Percentiles rank a stretch among this genome's conserved stretches.
Conservation (phyloP, 2,113 vertebrate species). For the Tympanuchus pallidicinctus region DNA sequence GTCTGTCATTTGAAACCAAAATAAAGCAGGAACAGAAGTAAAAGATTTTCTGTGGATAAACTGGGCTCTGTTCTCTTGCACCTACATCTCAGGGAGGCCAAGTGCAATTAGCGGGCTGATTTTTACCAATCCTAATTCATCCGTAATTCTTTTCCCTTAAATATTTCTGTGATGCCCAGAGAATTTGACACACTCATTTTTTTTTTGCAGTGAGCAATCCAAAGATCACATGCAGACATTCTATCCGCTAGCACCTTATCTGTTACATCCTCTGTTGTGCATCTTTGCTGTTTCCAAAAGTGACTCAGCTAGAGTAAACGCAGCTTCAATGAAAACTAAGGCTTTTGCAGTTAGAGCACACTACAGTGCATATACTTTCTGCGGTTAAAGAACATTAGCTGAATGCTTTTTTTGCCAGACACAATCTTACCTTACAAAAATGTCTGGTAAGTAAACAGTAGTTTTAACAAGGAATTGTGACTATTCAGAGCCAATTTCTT, state of each 20-base stretch:
- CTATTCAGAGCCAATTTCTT: background rate
- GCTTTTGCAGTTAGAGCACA: background rate
- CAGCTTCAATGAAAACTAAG: background rate
- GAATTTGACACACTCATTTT: background rate
- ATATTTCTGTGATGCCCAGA: slow-evolving; percentile 51
- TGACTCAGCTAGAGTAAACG: slow-evolving; percentile 1
- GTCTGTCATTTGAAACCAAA: slow-evolving; percentile 94
- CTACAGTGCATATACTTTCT: background rate
- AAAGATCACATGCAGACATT: fast-evolving
- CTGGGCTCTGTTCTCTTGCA: slow-evolving; percentile 74
- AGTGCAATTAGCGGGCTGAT: slow-evolving; percentile 85
- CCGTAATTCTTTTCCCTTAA: slow-evolving; percentile 83
- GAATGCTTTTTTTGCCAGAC: slow-evolving; percentile 22
- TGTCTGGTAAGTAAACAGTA: background rate
- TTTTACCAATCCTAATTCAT: slow-evolving; percentile 67
- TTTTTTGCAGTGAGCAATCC: background rate
- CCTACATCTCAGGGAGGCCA: slow-evolving; percentile 81
- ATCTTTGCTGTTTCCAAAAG: background rate
- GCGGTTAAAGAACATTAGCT: background rate
- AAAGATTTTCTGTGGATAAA: slow-evolving; percentile 83
- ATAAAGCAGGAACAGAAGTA: slow-evolving; percentile 88
- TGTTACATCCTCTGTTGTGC: background rate
- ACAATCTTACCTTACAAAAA: background rate
- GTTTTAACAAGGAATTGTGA: background rate
- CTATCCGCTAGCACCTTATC: background rate